A percentile compares a stretch with the other conserved stretches of the same genome.
Evolutionary conservation across 2,113 vertebrate genomes (phyloP).

Genomic region (Bambusicola thoracicus): DNA sequence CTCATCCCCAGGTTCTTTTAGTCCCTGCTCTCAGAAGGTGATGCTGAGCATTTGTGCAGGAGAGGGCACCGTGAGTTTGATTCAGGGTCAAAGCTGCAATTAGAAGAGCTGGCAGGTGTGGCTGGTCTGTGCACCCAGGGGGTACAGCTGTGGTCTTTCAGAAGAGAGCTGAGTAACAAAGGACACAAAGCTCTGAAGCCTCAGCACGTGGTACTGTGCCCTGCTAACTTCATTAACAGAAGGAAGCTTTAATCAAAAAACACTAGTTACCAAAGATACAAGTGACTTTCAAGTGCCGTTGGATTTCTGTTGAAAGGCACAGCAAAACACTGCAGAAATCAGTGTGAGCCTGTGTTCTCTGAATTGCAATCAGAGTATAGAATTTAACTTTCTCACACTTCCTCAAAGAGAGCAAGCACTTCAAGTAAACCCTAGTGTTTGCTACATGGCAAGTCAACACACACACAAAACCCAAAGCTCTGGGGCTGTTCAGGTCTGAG

Average conservation of each 20-base stretch:
- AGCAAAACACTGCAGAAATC: background rate
- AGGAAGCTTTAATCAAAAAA: background rate
- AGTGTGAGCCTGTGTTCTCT: accelerated
- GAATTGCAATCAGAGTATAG: background rate
- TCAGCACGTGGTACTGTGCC: accelerated
- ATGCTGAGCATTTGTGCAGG: background rate
- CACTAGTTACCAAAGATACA: background rate
- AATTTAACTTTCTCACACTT: background rate
- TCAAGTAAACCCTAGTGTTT: background rate
- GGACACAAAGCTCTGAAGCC: background rate
- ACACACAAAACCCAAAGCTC: background rate
- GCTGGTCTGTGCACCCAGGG: background rate
- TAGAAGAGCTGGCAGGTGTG: background rate
- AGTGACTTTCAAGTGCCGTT: background rate
- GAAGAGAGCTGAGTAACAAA: accelerated
- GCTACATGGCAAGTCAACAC: background rate
- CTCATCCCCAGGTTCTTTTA: background rate
- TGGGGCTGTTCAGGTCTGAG: background rate
- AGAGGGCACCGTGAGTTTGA: accelerated
- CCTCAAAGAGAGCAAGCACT: background rate
- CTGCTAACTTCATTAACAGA: background rate
- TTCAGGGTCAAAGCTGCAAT: background rate
- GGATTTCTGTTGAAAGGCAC: background rate
- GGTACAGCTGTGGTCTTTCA: background rate
- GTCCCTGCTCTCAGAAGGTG: background rate